Percentiles rank a stretch among this genome's conserved stretches.
Evolutionary conservation across 2,113 vertebrate species (phyloP).

Genomic region (Elephas maximus): DNA sequence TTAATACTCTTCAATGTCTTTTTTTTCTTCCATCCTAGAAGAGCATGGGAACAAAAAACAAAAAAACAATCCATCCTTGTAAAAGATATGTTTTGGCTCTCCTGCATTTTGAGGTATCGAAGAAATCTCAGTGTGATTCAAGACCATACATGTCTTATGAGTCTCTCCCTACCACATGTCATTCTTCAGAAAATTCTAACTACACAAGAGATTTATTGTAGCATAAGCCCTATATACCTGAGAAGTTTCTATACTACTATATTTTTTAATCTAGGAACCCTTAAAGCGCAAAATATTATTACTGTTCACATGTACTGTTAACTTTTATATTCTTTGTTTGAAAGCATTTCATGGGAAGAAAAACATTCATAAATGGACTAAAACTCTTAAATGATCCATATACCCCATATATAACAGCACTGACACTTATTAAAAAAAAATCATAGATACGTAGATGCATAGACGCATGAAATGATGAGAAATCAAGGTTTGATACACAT

Average conservation of each 20-base stretch:
- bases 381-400: neutral
- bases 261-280: neutral
- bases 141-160: neutral
- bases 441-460: neutral
- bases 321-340: neutral
- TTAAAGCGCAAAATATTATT: neutral
- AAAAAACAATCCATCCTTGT: neutral
- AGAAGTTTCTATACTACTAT: too few species aligned
- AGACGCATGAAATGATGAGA: neutral
- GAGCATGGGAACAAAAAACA: neutral
- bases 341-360: neutral
- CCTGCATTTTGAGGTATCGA: neutral
- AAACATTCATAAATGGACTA: neutral
- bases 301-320: neutral
- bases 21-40: neutral
- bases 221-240: too few species aligned
- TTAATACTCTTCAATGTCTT: neutral
- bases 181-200: neutral
- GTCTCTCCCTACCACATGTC: accelerated
- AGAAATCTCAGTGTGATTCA: neutral
- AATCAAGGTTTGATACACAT: neutral
- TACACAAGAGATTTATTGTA: neutral
- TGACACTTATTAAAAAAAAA: neutral
- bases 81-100: neutral
- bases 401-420: neutral